Conservation (phyloP, 1,140 invertebrate species). For the Ostrea edulis region DNA sequence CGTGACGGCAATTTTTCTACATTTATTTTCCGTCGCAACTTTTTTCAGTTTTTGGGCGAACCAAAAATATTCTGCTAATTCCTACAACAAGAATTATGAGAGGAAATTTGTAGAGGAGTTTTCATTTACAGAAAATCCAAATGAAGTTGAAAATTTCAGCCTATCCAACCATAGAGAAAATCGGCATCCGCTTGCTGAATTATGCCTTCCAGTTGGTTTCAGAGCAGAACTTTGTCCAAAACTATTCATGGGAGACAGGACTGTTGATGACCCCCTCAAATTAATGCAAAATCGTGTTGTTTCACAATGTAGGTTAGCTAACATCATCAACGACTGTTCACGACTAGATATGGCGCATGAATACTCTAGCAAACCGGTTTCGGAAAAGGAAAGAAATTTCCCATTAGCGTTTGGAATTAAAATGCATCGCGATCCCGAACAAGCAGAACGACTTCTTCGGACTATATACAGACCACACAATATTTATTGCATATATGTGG, state of each 20-base stretch:
- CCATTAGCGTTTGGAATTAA: conserved; percentile 71
- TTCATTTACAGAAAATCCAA: not conserved
- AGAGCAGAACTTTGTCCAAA: conserved; percentile 35
- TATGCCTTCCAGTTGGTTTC: conserved; percentile 46
- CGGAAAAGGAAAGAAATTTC: conserved; percentile 61
- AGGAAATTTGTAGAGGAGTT: not conserved
- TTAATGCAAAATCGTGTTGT: conserved; percentile 36
- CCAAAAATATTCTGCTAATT: conserved; percentile 40
- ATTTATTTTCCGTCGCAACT: conserved; percentile 49
- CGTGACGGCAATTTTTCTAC: conserved; percentile 45
- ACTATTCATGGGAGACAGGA: conserved; percentile 57
- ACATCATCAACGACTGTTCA: conserved; percentile 60
- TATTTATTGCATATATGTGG: conserved; percentile 77
- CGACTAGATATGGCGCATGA: conserved; percentile 51
- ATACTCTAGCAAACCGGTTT: conserved; percentile 55
- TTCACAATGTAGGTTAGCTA: conserved; percentile 45
- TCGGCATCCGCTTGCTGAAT: conserved; percentile 50
- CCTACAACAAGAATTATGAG: conserved; percentile 15
- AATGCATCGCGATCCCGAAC: conserved; percentile 66
- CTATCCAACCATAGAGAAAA: not conserved
- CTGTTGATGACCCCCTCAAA: conserved; percentile 27
- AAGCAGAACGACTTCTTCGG: conserved; percentile 71
- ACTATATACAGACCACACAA: conserved; percentile 76
- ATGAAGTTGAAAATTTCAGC: not conserved
- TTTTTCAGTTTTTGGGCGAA: conserved; percentile 54